phyloP scores from a whole-genome alignment of 2,797 vertebrate genomes.

The Oreonectes daqikongensis region DNA sequence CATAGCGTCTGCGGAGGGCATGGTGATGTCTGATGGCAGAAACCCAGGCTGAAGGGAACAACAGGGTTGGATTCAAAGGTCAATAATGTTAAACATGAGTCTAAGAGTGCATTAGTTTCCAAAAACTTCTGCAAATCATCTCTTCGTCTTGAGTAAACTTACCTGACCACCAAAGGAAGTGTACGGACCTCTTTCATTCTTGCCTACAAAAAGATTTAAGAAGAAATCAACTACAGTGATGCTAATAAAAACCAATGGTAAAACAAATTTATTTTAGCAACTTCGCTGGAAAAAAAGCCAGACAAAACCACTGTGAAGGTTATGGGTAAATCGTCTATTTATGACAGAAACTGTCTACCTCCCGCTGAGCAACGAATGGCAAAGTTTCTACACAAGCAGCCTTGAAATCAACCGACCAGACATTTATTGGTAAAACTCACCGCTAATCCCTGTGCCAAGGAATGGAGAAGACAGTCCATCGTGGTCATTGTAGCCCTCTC shows the following conservation, averaged over 20 bases:
- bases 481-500: conserved; percentile 87
- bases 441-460: conserved; percentile 89
- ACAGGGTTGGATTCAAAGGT: conserved; percentile 34
- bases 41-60: conserved; percentile 81
- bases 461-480: conserved; percentile 88
- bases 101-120: neutral
- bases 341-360: conserved; percentile 15
- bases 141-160: conserved; percentile 40
- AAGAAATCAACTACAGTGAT: neutral
- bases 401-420: conserved; percentile 67
- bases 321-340: neutral
- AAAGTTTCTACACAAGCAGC: conserved; percentile 72
- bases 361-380: conserved; percentile 73
- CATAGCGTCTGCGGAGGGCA: conserved; percentile 88
- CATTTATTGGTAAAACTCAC: conserved; percentile 70
- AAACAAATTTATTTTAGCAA: too few relatives aligned
- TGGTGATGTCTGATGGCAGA: conserved; percentile 88
- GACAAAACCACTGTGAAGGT: conserved; percentile 8
- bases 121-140: neutral
- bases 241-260: neutral
- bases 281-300: too few relatives aligned
- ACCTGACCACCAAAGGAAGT: conserved; percentile 87
- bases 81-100: neutral
- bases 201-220: conserved; percentile 76
- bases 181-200: conserved; percentile 87